These are phyloP conservation scores for Diadema setosum DNA, from an alignment of 35 echinoderm and acorn worm genomes.

Conservation along the genomic window DNA sequence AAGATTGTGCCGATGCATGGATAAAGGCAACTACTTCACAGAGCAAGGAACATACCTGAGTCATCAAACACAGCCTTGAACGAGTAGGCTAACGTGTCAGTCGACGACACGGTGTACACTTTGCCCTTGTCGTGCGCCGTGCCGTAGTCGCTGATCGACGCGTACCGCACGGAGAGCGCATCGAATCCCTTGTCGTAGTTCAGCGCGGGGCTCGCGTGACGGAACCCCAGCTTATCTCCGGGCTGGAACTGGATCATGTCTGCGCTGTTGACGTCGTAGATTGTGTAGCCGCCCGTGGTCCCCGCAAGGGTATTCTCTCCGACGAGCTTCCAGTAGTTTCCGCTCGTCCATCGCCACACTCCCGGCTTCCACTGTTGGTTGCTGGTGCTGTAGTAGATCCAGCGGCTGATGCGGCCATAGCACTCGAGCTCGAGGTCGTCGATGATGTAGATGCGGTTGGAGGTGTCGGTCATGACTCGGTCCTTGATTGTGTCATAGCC, in stretches of 20 bases:
- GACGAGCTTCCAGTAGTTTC: constrained; percentile 75
- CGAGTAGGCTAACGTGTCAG: constrained; percentile 47
- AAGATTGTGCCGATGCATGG: too few species aligned
- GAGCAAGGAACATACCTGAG: constrained; percentile 22
- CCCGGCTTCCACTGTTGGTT: constrained; percentile 59
- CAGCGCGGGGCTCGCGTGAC: constrained; percentile 38
- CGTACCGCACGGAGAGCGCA: constrained; percentile 12
- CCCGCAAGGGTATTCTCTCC: constrained; percentile 70
- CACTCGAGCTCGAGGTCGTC: constrained; percentile 45
- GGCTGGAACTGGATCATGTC: constrained; percentile 70
- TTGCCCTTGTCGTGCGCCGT: constrained; percentile 3
- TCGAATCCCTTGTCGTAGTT: constrained; percentile 72
- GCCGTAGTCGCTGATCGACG: constrained; percentile 7
- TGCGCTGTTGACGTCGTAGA: constrained; percentile 17
- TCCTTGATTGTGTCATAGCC: constrained; percentile 41
- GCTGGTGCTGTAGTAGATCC: constrained; percentile 71
- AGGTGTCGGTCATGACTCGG: constrained; percentile 51
- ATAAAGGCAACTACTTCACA: neutral
- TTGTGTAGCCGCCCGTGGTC: constrained; percentile 50
- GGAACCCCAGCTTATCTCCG: constrained; percentile 65
- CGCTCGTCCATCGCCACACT: constrained; percentile 49
- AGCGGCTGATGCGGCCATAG: constrained; percentile 57
- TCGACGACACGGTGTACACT: constrained; percentile 17
- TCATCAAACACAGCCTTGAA: constrained; percentile 74
- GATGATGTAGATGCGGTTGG: constrained; percentile 49